Evolutionary conservation across 2,888 invertebrate species (phyloP), one percentile per base, ranked within the genome.

Genomic region (Drosophila mayaguana): DNA sequence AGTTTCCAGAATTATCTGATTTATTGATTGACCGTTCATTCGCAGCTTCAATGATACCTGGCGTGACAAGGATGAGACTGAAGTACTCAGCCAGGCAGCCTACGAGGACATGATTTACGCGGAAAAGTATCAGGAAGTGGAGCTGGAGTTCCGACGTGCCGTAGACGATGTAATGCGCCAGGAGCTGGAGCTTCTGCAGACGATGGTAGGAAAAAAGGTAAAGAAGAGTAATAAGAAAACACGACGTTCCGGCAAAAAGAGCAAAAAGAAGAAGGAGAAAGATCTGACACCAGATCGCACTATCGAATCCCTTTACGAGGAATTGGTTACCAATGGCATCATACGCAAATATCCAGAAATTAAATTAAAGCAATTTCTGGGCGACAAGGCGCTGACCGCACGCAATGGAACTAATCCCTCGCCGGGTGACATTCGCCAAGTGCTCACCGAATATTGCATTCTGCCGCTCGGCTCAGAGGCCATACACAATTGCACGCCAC

Each of bases 251-350:
- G 96, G 96, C 0, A 98, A 98, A 87, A 98, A 98, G 90, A 95
- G 95, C 78, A 98, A 98, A 92, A 98, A 97, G 93, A 98, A 97
- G 92, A 98, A 97, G 92, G 98, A 98, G 90, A 98, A 98, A 92
- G 98, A 98, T 93, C 93, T 98, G 56, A 98, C 98, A 0, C 97
- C 97, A 1, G 98, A 98, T 90, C 94, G 98, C 91, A 96, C 97
- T 0, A 96, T 96, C 0, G 97, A 97, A 92, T 98, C 98, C 0
- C 93, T 99, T 4, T 98, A 97, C 90, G 98, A 98, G 92, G 98
- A 99, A 93, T 93, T 99, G 18, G 95, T 98, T 0, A 95, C 96
- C 0, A 97, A 98, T 92, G 98, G 98, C 0, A 97, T 99, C 22
- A 97, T 98, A 67, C 96, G 95, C 82, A 95, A 96, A 67, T 96